Conservation (phyloP, 2,888 invertebrate genomes). For the Aleiodes alternator region DNA sequence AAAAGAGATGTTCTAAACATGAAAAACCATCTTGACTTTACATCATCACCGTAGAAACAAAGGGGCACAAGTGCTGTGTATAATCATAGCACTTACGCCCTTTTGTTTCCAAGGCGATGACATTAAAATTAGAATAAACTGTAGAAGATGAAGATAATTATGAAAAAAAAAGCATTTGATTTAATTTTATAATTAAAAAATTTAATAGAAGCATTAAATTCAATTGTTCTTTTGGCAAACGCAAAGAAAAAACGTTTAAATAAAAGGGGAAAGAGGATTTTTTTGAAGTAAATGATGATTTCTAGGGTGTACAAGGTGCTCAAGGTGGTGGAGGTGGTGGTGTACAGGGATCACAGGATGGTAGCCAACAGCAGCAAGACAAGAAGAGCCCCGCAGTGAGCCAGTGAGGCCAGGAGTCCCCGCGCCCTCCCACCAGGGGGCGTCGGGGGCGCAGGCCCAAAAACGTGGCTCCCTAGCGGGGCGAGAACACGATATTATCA, state of each 20-base stretch:
- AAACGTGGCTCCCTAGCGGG: slow-evolving; percentile 76
- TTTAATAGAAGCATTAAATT: not conserved
- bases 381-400: slow-evolving; percentile 90
- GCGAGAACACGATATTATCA: slow-evolving; percentile 72
- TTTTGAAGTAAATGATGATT: slow-evolving; percentile 15
- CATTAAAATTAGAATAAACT: no score
- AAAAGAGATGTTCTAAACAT: no score
- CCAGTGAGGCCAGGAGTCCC: slow-evolving; percentile 81
- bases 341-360: slow-evolving; percentile 76
- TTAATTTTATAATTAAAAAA: no score
- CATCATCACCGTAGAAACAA: no score
- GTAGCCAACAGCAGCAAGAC: slow-evolving; percentile 85
- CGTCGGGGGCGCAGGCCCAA: slow-evolving; percentile 76
- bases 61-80: no score
- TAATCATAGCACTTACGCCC: no score
- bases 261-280: not conserved
- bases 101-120: no score
- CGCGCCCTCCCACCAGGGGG: slow-evolving; percentile 76
- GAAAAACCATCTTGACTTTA: no score
- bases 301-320: slow-evolving; percentile 74
- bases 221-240: no score
- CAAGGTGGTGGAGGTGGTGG: slow-evolving; percentile 72
- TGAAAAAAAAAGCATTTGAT: not conserved
- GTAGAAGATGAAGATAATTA: not conserved
- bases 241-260: no score